These are phyloP conservation scores for Helicolenus hilgendorfi DNA, from an alignment of 2,797 vertebrate species.

Conservation along the genomic window DNA sequence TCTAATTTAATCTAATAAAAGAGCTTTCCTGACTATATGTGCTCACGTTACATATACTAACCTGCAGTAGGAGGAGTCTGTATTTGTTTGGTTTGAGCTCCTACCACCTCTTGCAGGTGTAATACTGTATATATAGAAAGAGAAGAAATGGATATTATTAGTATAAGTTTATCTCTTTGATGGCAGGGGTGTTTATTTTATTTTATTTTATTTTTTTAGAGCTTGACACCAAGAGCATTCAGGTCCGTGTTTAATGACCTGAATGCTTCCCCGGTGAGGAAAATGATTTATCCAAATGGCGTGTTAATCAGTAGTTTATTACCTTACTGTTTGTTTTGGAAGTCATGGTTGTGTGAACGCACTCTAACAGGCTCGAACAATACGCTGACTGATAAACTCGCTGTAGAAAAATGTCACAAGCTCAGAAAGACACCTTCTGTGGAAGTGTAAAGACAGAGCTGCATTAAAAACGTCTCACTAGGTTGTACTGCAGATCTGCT, in stretches of 20 bases:
- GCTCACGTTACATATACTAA: constrained; percentile 26
- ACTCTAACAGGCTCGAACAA: constrained; percentile 11
- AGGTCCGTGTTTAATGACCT: constrained; percentile 1
- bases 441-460: not conserved
- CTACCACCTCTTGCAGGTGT: constrained; percentile 35
- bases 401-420: constrained; percentile 7
- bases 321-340: constrained; percentile 78
- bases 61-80: not conserved
- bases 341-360: constrained; percentile 32
- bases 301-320: constrained; percentile 70
- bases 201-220: not conserved
- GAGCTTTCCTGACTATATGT: constrained; percentile 35
- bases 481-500: constrained; percentile 6
- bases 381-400: constrained; percentile 26
- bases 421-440: not conserved
- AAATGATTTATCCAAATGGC: constrained; percentile 55
- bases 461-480: constrained; percentile 14
- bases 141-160: not conserved
- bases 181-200: not conserved
- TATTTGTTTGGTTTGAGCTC: constrained; percentile 59
- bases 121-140: not conserved
- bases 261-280: constrained; percentile 21
- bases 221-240: not conserved
- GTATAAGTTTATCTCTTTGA: constrained; percentile 24
- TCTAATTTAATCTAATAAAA: constrained; percentile 52